These are phyloP conservation scores for Rhynchotus rufescens DNA, from an alignment of 2,797 vertebrate species.

Conservation along the genomic window DNA sequence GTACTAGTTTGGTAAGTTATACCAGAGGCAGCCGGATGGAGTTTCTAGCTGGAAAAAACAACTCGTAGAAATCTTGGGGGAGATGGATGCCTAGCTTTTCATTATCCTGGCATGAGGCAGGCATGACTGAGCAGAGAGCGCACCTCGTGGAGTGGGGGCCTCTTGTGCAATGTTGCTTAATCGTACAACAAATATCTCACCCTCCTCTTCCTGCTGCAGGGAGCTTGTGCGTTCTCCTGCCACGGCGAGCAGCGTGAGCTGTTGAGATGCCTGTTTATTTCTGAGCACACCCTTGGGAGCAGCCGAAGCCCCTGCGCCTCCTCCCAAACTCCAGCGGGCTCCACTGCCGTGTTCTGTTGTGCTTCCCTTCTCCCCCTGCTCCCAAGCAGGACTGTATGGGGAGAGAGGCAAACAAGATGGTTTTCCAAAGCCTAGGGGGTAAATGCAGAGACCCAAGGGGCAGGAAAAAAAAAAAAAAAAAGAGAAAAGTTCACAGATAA, in stretches of 20 bases:
- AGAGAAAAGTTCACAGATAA: neutral
- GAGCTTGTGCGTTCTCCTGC: neutral
- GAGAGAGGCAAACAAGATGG: neutral
- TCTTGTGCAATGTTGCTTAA: neutral
- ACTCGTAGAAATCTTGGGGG: neutral
- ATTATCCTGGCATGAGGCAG: neutral
- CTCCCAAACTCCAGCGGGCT: neutral
- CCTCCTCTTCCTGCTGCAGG: neutral
- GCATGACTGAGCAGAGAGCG: neutral
- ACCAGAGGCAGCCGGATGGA: neutral
- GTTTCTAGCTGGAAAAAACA: neutral
- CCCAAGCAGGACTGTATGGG: neutral
- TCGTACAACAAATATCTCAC: neutral
- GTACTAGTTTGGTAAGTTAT: neutral
- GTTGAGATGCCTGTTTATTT: neutral
- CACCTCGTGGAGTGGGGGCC: neutral
- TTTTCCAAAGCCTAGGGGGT: neutral
- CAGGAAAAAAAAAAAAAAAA: neutral
- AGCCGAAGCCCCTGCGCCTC: neutral
- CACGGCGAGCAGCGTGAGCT: fast-evolving
- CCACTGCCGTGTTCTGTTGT: neutral
- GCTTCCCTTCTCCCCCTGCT: neutral
- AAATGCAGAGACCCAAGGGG: neutral
- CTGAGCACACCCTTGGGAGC: neutral
- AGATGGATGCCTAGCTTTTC: neutral